These are phyloP conservation scores for Sminthurides aquaticus DNA, from an alignment of 2,888 invertebrate genomes.

Conservation along the genomic window DNA sequence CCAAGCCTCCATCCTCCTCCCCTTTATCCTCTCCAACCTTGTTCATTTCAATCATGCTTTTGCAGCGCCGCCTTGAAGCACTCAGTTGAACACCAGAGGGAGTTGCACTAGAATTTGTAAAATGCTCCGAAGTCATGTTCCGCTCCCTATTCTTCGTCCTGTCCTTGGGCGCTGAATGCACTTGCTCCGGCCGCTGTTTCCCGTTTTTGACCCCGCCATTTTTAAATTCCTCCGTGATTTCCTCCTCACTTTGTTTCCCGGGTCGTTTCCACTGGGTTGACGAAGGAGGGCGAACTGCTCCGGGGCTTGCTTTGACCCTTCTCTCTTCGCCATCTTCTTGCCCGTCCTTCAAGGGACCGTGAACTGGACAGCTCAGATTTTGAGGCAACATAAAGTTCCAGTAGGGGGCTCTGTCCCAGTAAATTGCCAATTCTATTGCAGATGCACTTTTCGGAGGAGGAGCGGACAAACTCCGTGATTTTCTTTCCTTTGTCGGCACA, in stretches of 20 bases:
- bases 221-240: no score
- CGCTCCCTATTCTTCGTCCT: background rate
- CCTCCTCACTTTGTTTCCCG: background rate
- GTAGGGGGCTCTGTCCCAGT: slow-evolving; percentile 40
- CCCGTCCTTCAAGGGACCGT: no score
- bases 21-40: background rate
- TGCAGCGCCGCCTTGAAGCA: background rate
- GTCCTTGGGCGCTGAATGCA: background rate
- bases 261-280: background rate
- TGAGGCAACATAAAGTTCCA: slow-evolving; percentile 6
- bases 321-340: no score
- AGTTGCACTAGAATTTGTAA: background rate
- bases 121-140: background rate
- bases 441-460: slow-evolving; percentile 21
- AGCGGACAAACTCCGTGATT: slow-evolving; percentile 2
- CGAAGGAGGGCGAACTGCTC: no score
- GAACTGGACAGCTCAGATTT: slow-evolving; percentile 7
- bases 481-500: background rate
- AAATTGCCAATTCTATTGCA: slow-evolving; percentile 40
- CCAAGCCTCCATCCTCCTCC: background rate
- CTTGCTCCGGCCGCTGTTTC: background rate
- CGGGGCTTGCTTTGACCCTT: no score
- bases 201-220: background rate
- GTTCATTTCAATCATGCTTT: background rate
- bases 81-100: background rate